Evolutionary conservation across 1,140 invertebrate species (phyloP), one percentile per base, ranked within the genome.

Genomic region (Heliconius melpomene): DNA sequence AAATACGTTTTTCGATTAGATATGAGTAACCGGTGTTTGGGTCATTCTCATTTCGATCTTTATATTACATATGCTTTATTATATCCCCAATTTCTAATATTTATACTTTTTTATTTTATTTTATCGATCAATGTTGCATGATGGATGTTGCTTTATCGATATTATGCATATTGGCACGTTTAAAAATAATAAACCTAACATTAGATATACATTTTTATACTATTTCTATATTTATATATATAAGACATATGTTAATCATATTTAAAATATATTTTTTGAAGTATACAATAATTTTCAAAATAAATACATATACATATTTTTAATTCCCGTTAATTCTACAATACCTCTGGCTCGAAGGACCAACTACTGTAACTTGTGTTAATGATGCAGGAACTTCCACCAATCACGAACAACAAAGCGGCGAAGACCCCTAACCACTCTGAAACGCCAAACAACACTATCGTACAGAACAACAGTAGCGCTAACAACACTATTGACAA

Each of bases 331-430:
- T 66, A 66, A 26, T 66, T 66, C 29, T 29, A 29, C 23, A 26
- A 26, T 66, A 6, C 7, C 40, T 60, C 72, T 6, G 54, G 40
- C 57, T 75, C 32, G 71, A 77, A 77, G 72, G 26, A 80, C 72
- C 75, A 40, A 50, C 16, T 18, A 74, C 73, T 57, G 54, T 8
- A 79, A 54, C 60, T 36, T 36, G 40, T 75, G 40, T 79, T 23
- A 73, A 50, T 81, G 52, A 54, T 82, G 2, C 84, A 93, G 92
- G 92, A 93, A 81, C 81, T 93, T 77, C 92, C 92, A 38, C 91
- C 91, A 40, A 95, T 95, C 20, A 96, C 95, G 83, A 96, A 96
- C 92, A 91, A 89, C 89, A 91, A 90, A 60, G 50, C 84, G 38
- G 85, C 79, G 77, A 89, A 90, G 74, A 83, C 81, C 2, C 77